Evolutionary conservation across 2,113 vertebrate genomes (phyloP), one percentile per base, ranked within the genome.

Genomic region (Heteronetta atricapilla): DNA sequence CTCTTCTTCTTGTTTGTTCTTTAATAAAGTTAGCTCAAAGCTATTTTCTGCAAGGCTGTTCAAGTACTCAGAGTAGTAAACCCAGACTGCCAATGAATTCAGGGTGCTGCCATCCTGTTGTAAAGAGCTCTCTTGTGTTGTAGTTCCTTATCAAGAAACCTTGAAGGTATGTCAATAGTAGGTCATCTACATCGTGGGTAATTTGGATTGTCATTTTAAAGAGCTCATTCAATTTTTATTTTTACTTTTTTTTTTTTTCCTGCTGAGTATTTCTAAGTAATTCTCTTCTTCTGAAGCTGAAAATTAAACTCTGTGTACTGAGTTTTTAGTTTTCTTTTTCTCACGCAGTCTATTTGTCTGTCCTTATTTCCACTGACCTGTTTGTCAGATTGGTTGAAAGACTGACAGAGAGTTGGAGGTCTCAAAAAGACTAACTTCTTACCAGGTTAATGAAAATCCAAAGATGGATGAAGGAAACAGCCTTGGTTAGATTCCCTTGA

Each of bases 1-100:
- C 88, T 95, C 83, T 93, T 95, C 88, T 69, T 93, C 56, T 84
- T 94, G 73, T 93, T 96, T 94, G 81, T 82, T 90, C 77, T 94
- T 93, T 59, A 88, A 83, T 96, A 90, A 93, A 93, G 69, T 83
- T 78, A 88, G 73, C 92, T 90, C 62, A 92, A 69, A 90, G 90
- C 88, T 94, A 55, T 90, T 92, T 95, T 90, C 86, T 92, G 46
- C 59, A 69, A 78, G 83, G 80, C 36, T 75, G 85, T 73, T 79
- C 1, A 19, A 84, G 53, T 40, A 50, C 69, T 90, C 7, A 16
- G 33, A 58, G 77, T 90, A 93, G 93, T 89, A 93, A 96, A 96
- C 58, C 69, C 86, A 81, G 78, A 76, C 86, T 92, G 81, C 5
- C 62, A 82, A 72, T 82, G 56, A 94, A 78, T 68, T 40, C 53